A percentile compares a stretch with the other conserved stretches of the same genome.
These are phyloP conservation scores for Eleginops maclovinus DNA, from an alignment of 2,113 vertebrate species.

Conservation along the genomic window DNA sequence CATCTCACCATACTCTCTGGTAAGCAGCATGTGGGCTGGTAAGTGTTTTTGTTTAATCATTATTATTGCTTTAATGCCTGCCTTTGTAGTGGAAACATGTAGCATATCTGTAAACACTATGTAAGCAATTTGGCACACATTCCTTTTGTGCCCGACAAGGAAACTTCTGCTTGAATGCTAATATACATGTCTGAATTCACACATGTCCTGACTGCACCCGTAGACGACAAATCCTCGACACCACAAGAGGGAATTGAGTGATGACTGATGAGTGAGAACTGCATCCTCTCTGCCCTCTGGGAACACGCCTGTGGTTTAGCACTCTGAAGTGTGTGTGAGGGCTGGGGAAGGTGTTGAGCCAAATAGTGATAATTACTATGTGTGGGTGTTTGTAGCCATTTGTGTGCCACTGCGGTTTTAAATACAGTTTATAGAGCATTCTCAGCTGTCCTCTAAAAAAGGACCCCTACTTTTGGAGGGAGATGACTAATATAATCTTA, in stretches of 20 bases:
- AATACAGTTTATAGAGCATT: constrained; percentile 62
- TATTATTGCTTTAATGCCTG: not conserved
- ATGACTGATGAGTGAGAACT: constrained; percentile 56
- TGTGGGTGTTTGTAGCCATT: constrained; percentile 50
- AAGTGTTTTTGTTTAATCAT: not conserved
- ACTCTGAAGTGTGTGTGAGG: constrained; percentile 58
- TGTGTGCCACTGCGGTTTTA: constrained; percentile 56
- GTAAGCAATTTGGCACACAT: constrained; percentile 1
- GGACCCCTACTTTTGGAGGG: not conserved
- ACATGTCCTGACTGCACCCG: constrained; percentile 24
- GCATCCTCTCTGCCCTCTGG: constrained; percentile 41
- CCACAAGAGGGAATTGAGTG: constrained; percentile 34
- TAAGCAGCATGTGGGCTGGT: constrained; percentile 5
- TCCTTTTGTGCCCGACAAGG: not conserved
- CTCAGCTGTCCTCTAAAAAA: constrained; percentile 54
- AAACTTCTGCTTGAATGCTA: not conserved
- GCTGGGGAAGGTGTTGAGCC: constrained; percentile 60
- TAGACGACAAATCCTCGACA: constrained; percentile 25
- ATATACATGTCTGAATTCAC: constrained; percentile 42
- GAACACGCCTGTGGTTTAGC: constrained; percentile 41
- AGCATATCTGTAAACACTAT: constrained; percentile 30
- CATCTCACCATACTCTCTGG: constrained; percentile 3
- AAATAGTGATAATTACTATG: constrained; percentile 70
- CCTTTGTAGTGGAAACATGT: not conserved
- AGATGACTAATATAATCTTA: constrained; percentile 4